These are phyloP conservation scores for Holotrichia oblita DNA, from an alignment of 1,140 invertebrate genomes.

Conservation along the genomic window DNA sequence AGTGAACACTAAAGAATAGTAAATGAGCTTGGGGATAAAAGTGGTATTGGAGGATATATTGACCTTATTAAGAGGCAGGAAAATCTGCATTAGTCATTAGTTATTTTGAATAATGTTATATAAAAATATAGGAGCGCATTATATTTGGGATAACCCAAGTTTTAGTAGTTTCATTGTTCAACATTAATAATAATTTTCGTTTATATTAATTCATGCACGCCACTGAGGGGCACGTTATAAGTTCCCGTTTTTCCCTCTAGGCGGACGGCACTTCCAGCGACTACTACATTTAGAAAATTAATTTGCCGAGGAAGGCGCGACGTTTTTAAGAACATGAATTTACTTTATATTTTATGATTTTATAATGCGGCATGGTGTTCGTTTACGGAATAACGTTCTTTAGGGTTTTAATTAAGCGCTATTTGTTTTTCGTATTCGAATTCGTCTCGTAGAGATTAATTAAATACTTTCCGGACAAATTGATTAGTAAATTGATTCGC, in stretches of 20 bases:
- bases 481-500: slow-evolving; percentile 9
- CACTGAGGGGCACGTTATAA: neutral
- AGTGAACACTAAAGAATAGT: too few relatives aligned
- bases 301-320: neutral
- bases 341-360: slow-evolving; percentile 25
- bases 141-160: too few relatives aligned
- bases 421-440: slow-evolving; percentile 23
- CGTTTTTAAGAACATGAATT: neutral
- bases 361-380: slow-evolving; percentile 14
- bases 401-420: slow-evolving; percentile 17
- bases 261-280: neutral
- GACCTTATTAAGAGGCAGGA: too few relatives aligned
- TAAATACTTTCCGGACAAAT: neutral
- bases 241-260: neutral
- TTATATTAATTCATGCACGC: too few relatives aligned
- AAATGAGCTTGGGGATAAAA: too few relatives aligned
- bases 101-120: too few relatives aligned
- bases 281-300: slow-evolving; percentile 25
- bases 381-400: slow-evolving; percentile 3
- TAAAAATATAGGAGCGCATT: too few relatives aligned
- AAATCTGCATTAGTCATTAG: too few relatives aligned
- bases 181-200: too few relatives aligned
- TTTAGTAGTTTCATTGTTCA: too few relatives aligned
- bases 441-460: slow-evolving; percentile 10
- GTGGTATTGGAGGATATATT: too few relatives aligned